Conservation (phyloP, 2,113 vertebrate species). For the Dunckerocampus dactyliophorus region DNA sequence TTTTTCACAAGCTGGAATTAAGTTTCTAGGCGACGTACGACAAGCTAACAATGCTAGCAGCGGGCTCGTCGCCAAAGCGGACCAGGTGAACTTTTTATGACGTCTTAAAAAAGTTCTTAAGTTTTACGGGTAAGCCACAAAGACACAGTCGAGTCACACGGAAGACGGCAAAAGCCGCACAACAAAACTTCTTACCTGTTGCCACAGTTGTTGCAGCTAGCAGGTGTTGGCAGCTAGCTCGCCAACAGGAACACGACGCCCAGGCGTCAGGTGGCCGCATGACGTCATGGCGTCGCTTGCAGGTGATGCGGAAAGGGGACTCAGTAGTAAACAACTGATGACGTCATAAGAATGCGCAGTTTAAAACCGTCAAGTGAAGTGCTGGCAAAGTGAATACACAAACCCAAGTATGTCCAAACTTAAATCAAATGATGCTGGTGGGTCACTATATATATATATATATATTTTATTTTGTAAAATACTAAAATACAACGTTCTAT, state of each 20-base stretch:
- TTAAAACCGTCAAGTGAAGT: too few relatives aligned
- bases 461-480: too few relatives aligned
- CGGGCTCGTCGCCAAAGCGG: neutral
- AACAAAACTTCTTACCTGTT: neutral
- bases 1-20: too few relatives aligned
- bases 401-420: too few relatives aligned
- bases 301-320: constrained; percentile 2
- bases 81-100: neutral
- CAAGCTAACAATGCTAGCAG: constrained; percentile 1
- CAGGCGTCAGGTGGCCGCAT: neutral
- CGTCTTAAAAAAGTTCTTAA: neutral
- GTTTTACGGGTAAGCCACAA: neutral
- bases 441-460: too few relatives aligned
- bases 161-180: neutral
- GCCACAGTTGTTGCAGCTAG: too few relatives aligned
- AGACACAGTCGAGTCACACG: neutral
- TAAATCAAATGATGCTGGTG: too few relatives aligned
- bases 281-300: neutral
- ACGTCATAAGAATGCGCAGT: neutral
- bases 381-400: too few relatives aligned
- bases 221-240: neutral
- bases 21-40: neutral
- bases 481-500: too few relatives aligned
- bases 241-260: neutral
- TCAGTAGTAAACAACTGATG: neutral